Base-by-base conservation (phyloP, 2,113 vertebrate species). In the Entelurus aequoreus region DNA sequence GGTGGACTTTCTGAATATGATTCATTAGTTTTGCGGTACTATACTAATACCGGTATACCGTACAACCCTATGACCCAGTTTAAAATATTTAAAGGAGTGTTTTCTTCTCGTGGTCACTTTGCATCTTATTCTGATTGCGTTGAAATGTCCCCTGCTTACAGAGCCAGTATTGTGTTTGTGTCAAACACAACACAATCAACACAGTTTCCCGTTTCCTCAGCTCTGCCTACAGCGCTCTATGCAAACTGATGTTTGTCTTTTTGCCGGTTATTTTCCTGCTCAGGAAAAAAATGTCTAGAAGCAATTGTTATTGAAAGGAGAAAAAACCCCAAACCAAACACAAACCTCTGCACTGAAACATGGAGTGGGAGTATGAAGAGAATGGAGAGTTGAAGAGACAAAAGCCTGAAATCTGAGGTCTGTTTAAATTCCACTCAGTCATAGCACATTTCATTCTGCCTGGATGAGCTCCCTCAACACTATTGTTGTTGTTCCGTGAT, bases 391-490 rank as follows among this genome's bases (percentile, higher is more conserved):
- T 60, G 65, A 71, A 60, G 51, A n/a, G 60, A 60, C 55, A 63
- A 58, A 58, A 61, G 64, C 62, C 68, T 60, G 35, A 76, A 68
- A 69, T 70, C 42, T 69, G 48, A 69, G 48, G 57, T 63, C 46
- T 73, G 52, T 79, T 74, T 64, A 69, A 72, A 79, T 72, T 77
- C 62, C 58, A 60, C 66, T 75, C 65, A 70, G 62, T 62, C 47
- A 46, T 55, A 63, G 72, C 66, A 71, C 61, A 62, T 53, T 36
- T 60, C 76, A 76, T 71, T 54, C 77, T 46, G 62, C 71, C 69
- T 71, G 62, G 64, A 66, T 66, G 56, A 66, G 62, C 62, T 58
- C 52, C 47, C 57, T 62, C 60, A 73, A 72, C 63, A 72, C 63
- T 7, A 6, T 49, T 71, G 54, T 68, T 74, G 69, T 54, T 62